Base-by-base conservation (phyloP, 2,888 invertebrate genomes). In the Girardia tigrina region DNA sequence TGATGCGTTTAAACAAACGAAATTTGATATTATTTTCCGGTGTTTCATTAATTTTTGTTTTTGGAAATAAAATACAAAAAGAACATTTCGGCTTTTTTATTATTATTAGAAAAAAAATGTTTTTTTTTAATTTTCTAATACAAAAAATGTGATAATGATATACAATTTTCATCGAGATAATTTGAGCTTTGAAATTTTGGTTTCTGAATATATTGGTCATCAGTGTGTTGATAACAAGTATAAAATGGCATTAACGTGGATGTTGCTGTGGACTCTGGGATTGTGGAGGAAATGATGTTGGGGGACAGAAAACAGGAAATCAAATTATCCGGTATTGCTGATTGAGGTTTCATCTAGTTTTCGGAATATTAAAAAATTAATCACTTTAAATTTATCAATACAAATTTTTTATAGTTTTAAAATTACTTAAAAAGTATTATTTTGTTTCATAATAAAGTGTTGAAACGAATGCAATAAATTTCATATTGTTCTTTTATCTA, bases 121-220 rank as follows among this genome's bases (percentile, higher is more conserved):
- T 56, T 56, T 12, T 12, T 56, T 12, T 56, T 56, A 56, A 20
- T 12, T 56, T 12, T 56, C 23, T 56, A 56, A 16, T 56, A 56
- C 56, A 56, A 56, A 56, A 56, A 56, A n/a, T 56, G 56, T n/a
- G 56, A 56, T 56, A 56, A 56, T 56, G 56, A 56, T 56, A 56
- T 56, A 56, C 56, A 56, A 56, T 56, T 56, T 4, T 56, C 56
- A 56, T 56, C n/a, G 2, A 56, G 4, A 56, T 16, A 56, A 56
- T 56, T 56, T 56, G 56, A 56, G 56, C 56, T 56, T n/a, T 56
- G 20, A 2, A 56, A 16, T 56, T 56, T 56, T 56, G n/a, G 8
- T 56, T 56, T 56, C 23, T 56, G 56, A 56, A 20, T 56, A 2
- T 20, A 56, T 56, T 56, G 56, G 56, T 56, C 56, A 23, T 56